phyloP scores from a whole-genome alignment of 2,888 invertebrate species.

The Vanessa cardui region DNA sequence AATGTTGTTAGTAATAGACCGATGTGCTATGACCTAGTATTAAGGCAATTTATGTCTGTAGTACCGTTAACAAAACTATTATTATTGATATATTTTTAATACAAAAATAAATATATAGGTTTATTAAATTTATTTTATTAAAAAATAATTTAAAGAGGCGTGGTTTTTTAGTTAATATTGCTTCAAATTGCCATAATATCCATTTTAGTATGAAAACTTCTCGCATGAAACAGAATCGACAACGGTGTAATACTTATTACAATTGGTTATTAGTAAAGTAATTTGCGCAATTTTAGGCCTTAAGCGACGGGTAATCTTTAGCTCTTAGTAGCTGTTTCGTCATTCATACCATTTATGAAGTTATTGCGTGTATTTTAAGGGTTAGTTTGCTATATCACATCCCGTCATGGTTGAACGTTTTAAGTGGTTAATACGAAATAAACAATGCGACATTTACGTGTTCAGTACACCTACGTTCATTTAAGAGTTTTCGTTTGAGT shows the following conservation, averaged over 20 bases:
- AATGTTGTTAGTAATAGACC: no score
- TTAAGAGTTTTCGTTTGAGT: conserved; percentile 6
- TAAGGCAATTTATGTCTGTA: no score
- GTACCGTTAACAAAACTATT: no score
- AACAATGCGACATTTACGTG: conserved; percentile 1
- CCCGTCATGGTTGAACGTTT: conserved; percentile 7
- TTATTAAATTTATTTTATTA: no score
- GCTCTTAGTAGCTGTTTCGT: conserved; percentile 18
- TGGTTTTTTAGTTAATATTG: no score
- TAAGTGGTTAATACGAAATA: conserved; percentile 30
- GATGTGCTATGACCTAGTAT: no score
- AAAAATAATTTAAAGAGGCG: no score
- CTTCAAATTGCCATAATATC: no score
- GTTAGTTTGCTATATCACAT: conserved; percentile 6
- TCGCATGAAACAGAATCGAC: neutral
- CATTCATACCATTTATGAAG: neutral
- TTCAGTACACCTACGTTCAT: conserved; percentile 25
- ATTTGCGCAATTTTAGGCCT: conserved; percentile 33
- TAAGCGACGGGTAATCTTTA: conserved; percentile 13
- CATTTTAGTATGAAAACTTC: no score
- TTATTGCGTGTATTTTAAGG: conserved; percentile 5
- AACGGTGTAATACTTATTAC: neutral
- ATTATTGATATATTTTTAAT: no score
- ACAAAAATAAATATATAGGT: no score
- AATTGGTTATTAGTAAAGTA: conserved; percentile 2